A percentile compares a stretch with the other conserved stretches of the same genome.
These are phyloP conservation scores for Aelia acuminata DNA, from an alignment of 2,888 invertebrate species.

Conservation along the genomic window DNA sequence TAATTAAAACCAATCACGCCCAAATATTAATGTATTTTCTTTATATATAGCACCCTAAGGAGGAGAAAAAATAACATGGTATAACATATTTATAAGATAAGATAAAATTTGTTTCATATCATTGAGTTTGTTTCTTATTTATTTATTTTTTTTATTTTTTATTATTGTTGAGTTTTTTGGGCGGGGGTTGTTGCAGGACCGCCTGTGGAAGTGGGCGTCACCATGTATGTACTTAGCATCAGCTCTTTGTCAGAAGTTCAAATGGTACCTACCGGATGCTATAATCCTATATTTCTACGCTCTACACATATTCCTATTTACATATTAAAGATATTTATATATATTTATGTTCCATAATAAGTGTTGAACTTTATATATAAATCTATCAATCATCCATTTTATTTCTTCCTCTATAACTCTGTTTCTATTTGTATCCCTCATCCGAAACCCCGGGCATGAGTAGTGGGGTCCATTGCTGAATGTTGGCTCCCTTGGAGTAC, in stretches of 20 bases:
- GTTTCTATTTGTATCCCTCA: conserved; percentile 52
- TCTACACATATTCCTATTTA: conserved; percentile 55
- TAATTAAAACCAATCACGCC: conserved; percentile 46
- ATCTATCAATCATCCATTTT: conserved; percentile 47
- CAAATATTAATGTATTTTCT: background rate
- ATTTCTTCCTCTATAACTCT: conserved; percentile 56
- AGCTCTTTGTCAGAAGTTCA: conserved; percentile 75
- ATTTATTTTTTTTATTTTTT: conserved; percentile 36
- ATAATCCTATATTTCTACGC: conserved; percentile 55
- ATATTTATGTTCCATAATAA: conserved; percentile 49
- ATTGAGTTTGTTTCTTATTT: conserved; percentile 47
- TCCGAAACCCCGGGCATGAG: conserved; percentile 59
- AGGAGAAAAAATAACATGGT: background rate
- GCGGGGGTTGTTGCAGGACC: conserved; percentile 69
- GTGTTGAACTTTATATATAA: conserved; percentile 41
- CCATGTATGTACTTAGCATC: conserved; percentile 75
- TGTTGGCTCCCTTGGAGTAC: conserved; percentile 41
- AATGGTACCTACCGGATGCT: conserved; percentile 70
- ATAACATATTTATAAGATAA: background rate
- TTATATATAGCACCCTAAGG: background rate
- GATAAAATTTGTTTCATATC: background rate
- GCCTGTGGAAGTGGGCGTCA: conserved; percentile 74
- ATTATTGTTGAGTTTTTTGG: conserved; percentile 55
- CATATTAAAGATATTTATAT: conserved; percentile 53
- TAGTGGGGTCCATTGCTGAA: conserved; percentile 64